phyloP scores from a whole-genome alignment of 2,113 vertebrate genomes.

The Lepisosteus oculatus region DNA sequence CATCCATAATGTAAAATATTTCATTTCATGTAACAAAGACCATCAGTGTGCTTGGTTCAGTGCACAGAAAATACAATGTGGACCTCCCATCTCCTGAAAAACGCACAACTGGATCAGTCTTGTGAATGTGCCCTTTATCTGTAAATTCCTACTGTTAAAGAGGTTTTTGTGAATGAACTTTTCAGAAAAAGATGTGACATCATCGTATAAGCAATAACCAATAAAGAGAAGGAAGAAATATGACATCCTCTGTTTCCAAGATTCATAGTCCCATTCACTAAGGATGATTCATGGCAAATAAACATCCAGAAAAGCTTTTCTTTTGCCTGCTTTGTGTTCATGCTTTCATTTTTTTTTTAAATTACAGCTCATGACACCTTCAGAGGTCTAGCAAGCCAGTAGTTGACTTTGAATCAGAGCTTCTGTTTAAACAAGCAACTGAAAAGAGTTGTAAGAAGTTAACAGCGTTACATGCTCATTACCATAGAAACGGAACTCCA shows the following conservation, averaged over 20 bases:
- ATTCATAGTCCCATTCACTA: not conserved
- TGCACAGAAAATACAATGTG: slow-evolving; percentile 19
- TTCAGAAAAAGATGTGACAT: slow-evolving; percentile 32
- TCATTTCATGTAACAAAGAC: slow-evolving; percentile 28
- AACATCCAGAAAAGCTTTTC: too few species aligned
- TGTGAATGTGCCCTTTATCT: slow-evolving; percentile 40
- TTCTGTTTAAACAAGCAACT: slow-evolving; percentile 10
- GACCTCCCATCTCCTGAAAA: slow-evolving; percentile 22
- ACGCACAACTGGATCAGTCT: slow-evolving; percentile 19
- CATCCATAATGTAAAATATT: slow-evolving; percentile 25
- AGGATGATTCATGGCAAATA: too few species aligned
- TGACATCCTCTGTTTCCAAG: not conserved
- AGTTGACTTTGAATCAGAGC: not conserved
- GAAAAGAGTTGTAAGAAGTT: not conserved
- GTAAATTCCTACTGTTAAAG: slow-evolving; percentile 24
- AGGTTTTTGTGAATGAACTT: slow-evolving; percentile 26
- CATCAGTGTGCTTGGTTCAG: slow-evolving; percentile 15
- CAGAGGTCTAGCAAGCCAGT: not conserved
- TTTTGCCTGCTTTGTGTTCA: not conserved
- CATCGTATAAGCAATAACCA: slow-evolving; percentile 23
- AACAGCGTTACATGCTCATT: slow-evolving; percentile 2
- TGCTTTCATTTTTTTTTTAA: not conserved
- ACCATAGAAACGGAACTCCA: slow-evolving; percentile 12
- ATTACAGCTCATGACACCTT: not conserved
- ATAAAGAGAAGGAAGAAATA: not conserved